These are phyloP conservation scores for Acanthosepion esculentum DNA, from an alignment of 2,888 invertebrate genomes.

Conservation along the genomic window DNA sequence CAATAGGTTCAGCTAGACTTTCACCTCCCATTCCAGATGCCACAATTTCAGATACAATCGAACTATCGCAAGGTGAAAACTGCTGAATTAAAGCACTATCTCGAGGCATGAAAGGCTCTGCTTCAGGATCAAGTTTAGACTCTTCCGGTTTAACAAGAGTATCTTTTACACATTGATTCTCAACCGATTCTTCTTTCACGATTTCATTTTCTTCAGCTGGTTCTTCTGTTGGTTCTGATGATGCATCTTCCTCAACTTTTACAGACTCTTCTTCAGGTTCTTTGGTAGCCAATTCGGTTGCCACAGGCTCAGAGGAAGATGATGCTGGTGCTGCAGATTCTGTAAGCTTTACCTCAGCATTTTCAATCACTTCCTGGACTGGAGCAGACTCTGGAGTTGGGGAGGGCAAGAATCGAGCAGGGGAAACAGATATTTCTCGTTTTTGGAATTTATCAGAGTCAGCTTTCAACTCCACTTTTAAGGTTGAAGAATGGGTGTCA, in stretches of 20 bases:
- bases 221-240: constrained; percentile 36
- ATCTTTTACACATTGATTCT: not conserved
- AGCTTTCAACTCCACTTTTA: not conserved
- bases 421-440: not conserved
- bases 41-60: not conserved
- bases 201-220: not conserved
- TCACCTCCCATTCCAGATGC: constrained; percentile 16
- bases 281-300: not conserved
- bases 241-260: not conserved
- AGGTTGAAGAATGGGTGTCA: not conserved
- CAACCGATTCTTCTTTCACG: not conserved
- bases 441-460: not conserved
- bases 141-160: not conserved
- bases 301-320: not conserved
- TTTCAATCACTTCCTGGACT: not conserved
- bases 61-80: not conserved
- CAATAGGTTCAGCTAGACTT: not conserved
- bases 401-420: not conserved
- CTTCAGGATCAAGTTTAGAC: not conserved
- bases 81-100: not conserved
- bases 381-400: constrained; percentile 13
- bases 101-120: not conserved
- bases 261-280: constrained; percentile 37
- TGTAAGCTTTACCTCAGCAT: not conserved
- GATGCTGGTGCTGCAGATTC: constrained; percentile 42